phyloP scores from a whole-genome alignment of 37 sponge, comb jelly and placozoan genomes.

The Eunapius fragilis region DNA sequence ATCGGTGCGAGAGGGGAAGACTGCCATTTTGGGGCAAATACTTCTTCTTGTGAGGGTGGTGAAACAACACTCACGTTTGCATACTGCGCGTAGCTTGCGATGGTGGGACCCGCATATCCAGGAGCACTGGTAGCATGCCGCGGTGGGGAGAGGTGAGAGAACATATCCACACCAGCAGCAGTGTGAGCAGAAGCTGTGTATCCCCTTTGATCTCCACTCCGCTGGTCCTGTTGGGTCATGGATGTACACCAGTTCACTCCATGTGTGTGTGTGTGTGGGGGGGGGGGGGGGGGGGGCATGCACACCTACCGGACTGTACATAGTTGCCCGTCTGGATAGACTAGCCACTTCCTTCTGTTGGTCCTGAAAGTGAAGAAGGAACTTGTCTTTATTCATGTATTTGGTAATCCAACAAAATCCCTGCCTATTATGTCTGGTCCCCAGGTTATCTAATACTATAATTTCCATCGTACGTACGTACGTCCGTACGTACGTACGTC shows the following conservation, averaged over 20 bases:
- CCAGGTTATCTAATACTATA: too few species aligned
- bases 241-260: too few species aligned
- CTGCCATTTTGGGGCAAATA: neutral
- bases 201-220: neutral
- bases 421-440: too few species aligned
- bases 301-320: neutral
- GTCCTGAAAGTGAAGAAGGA: neutral
- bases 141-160: neutral
- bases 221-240: neutral
- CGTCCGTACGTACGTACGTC: too few species aligned
- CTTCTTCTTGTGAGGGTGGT: neutral
- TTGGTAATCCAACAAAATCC: too few species aligned
- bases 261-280: too few species aligned
- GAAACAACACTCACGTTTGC: neutral
- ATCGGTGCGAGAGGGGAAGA: neutral
- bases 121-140: neutral
- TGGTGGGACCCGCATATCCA: neutral
- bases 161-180: neutral
- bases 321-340: neutral
- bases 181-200: neutral
- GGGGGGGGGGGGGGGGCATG: too few species aligned
- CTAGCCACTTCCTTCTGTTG: neutral
- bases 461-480: too few species aligned
- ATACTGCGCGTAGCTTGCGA: neutral
- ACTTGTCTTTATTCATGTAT: neutral